Evolutionary conservation across 2,113 vertebrate genomes (phyloP).

Genomic region (Vimba vimba): DNA sequence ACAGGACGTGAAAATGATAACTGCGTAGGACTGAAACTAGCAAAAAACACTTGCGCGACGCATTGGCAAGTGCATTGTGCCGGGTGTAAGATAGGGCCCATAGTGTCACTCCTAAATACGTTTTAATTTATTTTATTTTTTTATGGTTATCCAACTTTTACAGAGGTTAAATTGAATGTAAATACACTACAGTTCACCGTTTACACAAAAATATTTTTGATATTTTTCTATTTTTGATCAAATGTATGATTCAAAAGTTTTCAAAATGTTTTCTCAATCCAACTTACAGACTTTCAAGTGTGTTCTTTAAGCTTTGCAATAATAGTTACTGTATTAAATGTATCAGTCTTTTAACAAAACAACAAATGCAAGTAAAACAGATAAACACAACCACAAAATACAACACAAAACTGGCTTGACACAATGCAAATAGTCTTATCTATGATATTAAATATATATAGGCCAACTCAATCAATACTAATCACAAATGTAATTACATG

Average conservation of each 20-base stretch:
- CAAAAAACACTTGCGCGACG: too few species aligned
- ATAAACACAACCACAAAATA: slow-evolving; percentile 46
- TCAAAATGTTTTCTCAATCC: neutral
- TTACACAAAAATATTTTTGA: too few species aligned
- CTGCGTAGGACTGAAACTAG: too few species aligned
- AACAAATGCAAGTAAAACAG: neutral
- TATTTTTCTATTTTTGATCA: neutral
- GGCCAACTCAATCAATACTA: slow-evolving; percentile 74
- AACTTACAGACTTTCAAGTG: neutral
- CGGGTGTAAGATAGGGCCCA: too few species aligned
- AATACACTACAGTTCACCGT: neutral
- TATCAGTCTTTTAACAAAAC: neutral
- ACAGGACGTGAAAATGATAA: too few species aligned
- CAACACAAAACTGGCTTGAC: slow-evolving; percentile 24
- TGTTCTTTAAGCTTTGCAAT: neutral
- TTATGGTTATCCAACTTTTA: neutral
- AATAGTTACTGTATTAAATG: neutral
- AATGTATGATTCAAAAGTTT: neutral
- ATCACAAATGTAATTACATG: slow-evolving; percentile 79
- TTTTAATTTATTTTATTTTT: too few species aligned
- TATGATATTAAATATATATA: slow-evolving; percentile 58
- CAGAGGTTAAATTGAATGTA: neutral
- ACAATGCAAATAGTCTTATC: slow-evolving; percentile 60
- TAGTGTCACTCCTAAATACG: neutral
- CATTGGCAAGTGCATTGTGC: too few species aligned